Conservation (phyloP, 2,888 invertebrate species). For the Agonopterix alstromeriana region DNA sequence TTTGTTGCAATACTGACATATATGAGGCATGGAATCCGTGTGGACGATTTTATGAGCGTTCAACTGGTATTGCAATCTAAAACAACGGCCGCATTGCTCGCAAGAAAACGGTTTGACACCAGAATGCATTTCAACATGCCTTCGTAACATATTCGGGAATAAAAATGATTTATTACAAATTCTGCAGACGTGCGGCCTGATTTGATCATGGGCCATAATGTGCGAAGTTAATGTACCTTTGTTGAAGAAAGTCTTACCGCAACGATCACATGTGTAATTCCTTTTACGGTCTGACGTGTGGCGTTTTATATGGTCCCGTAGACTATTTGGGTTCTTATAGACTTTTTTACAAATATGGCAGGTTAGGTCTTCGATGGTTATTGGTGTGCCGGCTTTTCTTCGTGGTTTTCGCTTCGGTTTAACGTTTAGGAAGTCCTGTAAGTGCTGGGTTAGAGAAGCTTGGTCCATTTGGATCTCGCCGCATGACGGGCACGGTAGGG, state of each 20-base stretch:
- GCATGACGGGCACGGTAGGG: conserved; percentile 3
- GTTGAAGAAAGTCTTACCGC: conserved; percentile 63
- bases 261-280: conserved; percentile 62
- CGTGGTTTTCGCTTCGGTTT: conserved; percentile 6
- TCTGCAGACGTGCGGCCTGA: conserved; percentile 54
- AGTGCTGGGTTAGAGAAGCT: not conserved
- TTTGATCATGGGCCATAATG: conserved; percentile 60
- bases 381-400: conserved; percentile 2
- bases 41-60: conserved; percentile 86
- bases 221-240: conserved; percentile 64
- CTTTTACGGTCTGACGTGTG: conserved; percentile 68
- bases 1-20: conserved; percentile 85
- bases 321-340: conserved; percentile 8
- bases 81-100: conserved; percentile 60
- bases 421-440: not conserved
- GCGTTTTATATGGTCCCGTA: conserved; percentile 75
- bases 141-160: conserved; percentile 58
- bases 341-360: conserved; percentile 10
- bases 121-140: conserved; percentile 65
- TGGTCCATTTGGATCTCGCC: conserved; percentile 5
- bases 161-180: conserved; percentile 63
- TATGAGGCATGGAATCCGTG: conserved; percentile 86
- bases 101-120: conserved; percentile 61
- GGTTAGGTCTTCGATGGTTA: conserved; percentile 9
- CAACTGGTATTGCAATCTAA: conserved; percentile 82